phyloP scores from a whole-genome alignment of 2,797 vertebrate genomes.

The Distichodus sexfasciatus region DNA sequence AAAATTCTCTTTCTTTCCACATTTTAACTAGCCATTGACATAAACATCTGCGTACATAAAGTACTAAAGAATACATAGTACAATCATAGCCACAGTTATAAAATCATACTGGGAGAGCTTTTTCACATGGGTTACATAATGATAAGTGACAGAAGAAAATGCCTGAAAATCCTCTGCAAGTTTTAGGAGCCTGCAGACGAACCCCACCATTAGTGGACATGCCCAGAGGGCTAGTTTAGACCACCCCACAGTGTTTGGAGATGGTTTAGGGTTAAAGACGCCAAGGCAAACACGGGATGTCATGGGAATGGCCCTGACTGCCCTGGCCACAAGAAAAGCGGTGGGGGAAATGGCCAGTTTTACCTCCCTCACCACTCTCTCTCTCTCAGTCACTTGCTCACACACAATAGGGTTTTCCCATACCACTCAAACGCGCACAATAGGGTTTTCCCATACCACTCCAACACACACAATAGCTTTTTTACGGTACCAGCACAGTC shows the following conservation, averaged over 20 bases:
- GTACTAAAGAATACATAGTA: too few relatives aligned
- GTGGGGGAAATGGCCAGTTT: conserved; percentile 32
- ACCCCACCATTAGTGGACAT: conserved; percentile 45
- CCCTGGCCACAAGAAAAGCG: conserved; percentile 38
- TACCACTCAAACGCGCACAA: neutral
- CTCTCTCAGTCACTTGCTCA: neutral
- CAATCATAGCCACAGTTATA: too few relatives aligned
- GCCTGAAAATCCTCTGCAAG: conserved; percentile 34
- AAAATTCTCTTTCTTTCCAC: too few relatives aligned
- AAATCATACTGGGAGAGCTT: too few relatives aligned
- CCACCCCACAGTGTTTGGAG: conserved; percentile 51
- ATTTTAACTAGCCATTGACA: too few relatives aligned
- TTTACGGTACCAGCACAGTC: neutral
- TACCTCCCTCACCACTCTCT: conserved; percentile 20
- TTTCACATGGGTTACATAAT: neutral
- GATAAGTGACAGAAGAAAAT: conserved; percentile 16
- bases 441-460: too few relatives aligned
- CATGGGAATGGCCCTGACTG: conserved; percentile 46
- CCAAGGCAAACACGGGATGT: conserved; percentile 45
- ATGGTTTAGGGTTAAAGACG: conserved; percentile 31
- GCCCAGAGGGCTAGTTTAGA: conserved; percentile 36
- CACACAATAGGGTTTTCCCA: too few relatives aligned
- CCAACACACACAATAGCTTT: conserved; percentile 5
- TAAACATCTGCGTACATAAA: too few relatives aligned
- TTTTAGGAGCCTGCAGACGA: conserved; percentile 3